Conservation (phyloP, 2,113 vertebrate genomes). For the Drymodes brunneopygia region DNA sequence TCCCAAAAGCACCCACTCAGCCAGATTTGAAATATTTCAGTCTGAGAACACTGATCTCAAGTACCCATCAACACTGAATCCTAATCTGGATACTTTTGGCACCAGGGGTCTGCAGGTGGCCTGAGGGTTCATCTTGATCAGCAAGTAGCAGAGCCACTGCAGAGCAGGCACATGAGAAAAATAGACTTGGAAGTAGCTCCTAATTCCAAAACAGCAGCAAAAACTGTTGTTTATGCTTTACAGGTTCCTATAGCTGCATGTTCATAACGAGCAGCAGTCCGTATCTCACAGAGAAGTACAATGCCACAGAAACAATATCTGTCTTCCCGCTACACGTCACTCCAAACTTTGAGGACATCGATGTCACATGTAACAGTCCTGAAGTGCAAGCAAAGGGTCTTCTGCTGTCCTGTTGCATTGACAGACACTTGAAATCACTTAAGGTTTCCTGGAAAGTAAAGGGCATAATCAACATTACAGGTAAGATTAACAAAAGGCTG, state of each 20-base stretch:
- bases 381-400: not conserved
- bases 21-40: not conserved
- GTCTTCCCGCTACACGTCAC: not conserved
- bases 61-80: not conserved
- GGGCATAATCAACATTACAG: conserved; percentile 51
- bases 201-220: not conserved
- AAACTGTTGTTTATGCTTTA: not conserved
- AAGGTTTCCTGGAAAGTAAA: conserved; percentile 53
- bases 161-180: not conserved
- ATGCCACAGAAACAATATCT: not conserved
- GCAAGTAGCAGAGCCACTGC: not conserved
- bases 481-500: conserved; percentile 32
- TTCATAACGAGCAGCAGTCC: not conserved
- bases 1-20: not conserved
- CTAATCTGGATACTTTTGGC: not conserved
- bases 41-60: not conserved
- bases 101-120: not conserved
- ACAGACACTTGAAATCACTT: not conserved
- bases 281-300: not conserved
- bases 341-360: not conserved
- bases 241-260: conserved; percentile 68
- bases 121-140: not conserved
- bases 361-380: conserved; percentile 53
- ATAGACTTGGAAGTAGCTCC: not conserved
- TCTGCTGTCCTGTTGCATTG: conserved; percentile 66